Evolutionary conservation across 2,888 invertebrate genomes (phyloP).

Genomic region (Ceraclea dissimilis): DNA sequence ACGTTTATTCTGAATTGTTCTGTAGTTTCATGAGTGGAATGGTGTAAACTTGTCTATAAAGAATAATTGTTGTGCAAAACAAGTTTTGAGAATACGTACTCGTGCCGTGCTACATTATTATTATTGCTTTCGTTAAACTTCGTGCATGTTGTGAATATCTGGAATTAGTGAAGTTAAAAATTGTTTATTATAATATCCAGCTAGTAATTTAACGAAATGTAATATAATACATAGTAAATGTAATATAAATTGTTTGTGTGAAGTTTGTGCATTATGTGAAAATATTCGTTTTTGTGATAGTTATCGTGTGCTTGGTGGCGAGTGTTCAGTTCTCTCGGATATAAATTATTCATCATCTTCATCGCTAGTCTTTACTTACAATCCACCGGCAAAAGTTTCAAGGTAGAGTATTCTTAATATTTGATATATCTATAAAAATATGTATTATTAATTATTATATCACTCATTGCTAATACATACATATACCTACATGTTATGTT

Average conservation of each 20-base stretch:
- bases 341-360: not conserved
- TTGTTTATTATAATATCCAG: not conserved
- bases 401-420: too few species aligned
- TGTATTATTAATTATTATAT: too few species aligned
- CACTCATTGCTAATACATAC: too few species aligned
- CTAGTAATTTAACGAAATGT: not conserved
- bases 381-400: not conserved
- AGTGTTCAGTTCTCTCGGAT: not conserved
- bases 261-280: not conserved
- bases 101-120: not conserved
- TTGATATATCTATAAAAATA: too few species aligned
- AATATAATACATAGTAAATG: not conserved
- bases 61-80: not conserved
- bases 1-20: too few species aligned
- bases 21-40: too few species aligned
- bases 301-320: too few species aligned
- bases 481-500: too few species aligned
- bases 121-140: not conserved
- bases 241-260: not conserved
- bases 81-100: not conserved
- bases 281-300: not conserved
- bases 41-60: not conserved
- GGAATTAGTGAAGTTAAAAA: not conserved
- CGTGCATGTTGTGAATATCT: not conserved
- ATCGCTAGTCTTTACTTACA: not conserved